A percentile compares a stretch with the other conserved stretches of the same genome.
These are phyloP conservation scores for Stomatorhinus ivindoensis DNA, from an alignment of 2,113 vertebrate species.

Conservation along the genomic window DNA sequence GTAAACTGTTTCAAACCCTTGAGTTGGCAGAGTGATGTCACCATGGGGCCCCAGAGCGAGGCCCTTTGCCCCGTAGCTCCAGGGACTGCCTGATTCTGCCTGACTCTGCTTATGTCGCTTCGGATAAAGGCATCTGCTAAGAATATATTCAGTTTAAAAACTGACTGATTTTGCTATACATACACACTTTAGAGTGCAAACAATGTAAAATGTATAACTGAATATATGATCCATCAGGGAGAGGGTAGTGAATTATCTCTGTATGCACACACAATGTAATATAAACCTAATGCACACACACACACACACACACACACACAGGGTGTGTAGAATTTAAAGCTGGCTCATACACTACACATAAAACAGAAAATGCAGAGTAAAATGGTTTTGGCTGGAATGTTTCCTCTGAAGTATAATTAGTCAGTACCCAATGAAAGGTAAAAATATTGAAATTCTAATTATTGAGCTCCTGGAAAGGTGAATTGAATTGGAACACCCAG, in stretches of 20 bases:
- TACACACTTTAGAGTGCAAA: background rate
- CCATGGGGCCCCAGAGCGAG: background rate
- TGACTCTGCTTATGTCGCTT: background rate
- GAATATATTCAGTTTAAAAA: background rate
- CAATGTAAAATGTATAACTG: background rate
- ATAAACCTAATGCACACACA: no score
- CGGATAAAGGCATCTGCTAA: background rate
- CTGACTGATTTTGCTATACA: background rate
- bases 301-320: background rate
- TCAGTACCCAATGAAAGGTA: background rate
- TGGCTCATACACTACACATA: background rate
- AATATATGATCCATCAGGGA: background rate
- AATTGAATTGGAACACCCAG: background rate
- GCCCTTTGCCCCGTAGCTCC: background rate
- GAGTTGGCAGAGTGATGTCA: background rate
- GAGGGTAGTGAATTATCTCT: background rate
- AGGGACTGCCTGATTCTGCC: background rate
- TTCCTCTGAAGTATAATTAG: background rate
- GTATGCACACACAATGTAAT: no score
- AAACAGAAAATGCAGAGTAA: background rate
- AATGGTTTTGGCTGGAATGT: background rate
- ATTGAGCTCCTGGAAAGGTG: background rate
- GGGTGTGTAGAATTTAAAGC: background rate
- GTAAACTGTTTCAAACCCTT: background rate
- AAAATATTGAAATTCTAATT: background rate